Evolutionary conservation across 2,113 vertebrate species (phyloP).

Genomic region (Ammodytes dubius): DNA sequence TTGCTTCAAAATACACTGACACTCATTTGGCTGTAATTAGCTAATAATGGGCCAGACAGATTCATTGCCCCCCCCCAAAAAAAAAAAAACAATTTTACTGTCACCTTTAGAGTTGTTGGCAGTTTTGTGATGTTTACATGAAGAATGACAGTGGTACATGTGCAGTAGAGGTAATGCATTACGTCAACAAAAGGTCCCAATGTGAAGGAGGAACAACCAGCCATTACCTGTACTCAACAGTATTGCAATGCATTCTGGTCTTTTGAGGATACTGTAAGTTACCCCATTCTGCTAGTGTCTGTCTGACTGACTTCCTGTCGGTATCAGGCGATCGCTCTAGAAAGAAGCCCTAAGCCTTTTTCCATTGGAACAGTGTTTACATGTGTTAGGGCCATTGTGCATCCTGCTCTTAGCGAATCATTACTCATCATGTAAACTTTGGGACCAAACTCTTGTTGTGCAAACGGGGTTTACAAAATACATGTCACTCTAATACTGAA

Average conservation of each 20-base stretch:
- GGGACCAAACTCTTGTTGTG: constrained; percentile 40
- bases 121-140: background rate
- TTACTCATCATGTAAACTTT: constrained; percentile 54
- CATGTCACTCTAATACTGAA: constrained; percentile 22
- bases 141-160: background rate
- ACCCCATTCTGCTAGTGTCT: too few species aligned
- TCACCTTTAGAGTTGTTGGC: too few species aligned
- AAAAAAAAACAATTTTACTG: background rate
- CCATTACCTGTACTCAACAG: background rate
- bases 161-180: background rate
- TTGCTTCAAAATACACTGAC: background rate
- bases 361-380: background rate
- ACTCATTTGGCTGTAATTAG: background rate
- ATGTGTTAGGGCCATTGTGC: constrained; percentile 14
- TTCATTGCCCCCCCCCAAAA: background rate
- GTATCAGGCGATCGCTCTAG: background rate
- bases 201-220: background rate
- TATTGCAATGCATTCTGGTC: background rate
- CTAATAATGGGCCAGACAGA: background rate
- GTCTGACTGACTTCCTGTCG: background rate
- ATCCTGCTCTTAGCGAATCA: constrained; percentile 40
- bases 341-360: background rate
- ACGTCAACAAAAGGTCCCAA: background rate
- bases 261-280: background rate
- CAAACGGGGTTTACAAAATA: constrained; percentile 38